A percentile compares a stretch with the other conserved stretches of the same genome.
Conservation (phyloP, 2,888 invertebrate genomes). For the Elgonia sp. region DNA sequence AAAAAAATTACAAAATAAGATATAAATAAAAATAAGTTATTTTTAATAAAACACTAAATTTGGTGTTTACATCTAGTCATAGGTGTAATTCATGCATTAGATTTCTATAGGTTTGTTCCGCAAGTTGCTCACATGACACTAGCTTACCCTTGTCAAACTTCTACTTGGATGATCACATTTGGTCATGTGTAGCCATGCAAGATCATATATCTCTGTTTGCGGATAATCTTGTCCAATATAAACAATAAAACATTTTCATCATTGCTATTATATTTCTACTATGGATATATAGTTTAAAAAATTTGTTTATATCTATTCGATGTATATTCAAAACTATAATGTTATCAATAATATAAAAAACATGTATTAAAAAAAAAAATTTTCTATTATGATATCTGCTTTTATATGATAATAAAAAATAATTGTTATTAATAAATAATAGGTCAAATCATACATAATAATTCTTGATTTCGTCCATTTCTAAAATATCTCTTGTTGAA, state of each 20-base stretch:
- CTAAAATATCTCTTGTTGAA: neutral
- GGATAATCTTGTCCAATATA: constrained; percentile 29
- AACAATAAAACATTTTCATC: constrained; percentile 37
- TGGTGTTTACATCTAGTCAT: constrained; percentile 3
- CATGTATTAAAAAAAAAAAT: too few species aligned
- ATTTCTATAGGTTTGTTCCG: constrained; percentile 45
- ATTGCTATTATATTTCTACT: too few species aligned
- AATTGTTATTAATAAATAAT: too few species aligned
- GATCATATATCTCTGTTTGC: constrained; percentile 38
- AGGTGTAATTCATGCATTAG: constrained; percentile 55
- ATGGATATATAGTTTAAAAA: too few species aligned
- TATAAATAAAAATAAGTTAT: neutral
- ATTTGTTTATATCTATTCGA: too few species aligned
- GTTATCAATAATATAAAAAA: too few species aligned
- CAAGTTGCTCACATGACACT: constrained; percentile 59
- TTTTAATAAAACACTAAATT: constrained; percentile 23
- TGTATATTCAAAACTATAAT: too few species aligned
- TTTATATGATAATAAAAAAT: too few species aligned
- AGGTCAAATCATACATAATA: too few species aligned
- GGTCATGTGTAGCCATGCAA: constrained; percentile 57
- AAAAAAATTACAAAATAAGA: neutral
- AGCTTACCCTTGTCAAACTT: constrained; percentile 70
- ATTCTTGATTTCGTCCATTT: too few species aligned
- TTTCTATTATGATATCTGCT: too few species aligned
- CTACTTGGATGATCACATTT: constrained; percentile 60